Evolutionary conservation across 2,113 vertebrate species (phyloP), one percentile per base, ranked within the genome.

Genomic region (Phoenicopterus ruber): DNA sequence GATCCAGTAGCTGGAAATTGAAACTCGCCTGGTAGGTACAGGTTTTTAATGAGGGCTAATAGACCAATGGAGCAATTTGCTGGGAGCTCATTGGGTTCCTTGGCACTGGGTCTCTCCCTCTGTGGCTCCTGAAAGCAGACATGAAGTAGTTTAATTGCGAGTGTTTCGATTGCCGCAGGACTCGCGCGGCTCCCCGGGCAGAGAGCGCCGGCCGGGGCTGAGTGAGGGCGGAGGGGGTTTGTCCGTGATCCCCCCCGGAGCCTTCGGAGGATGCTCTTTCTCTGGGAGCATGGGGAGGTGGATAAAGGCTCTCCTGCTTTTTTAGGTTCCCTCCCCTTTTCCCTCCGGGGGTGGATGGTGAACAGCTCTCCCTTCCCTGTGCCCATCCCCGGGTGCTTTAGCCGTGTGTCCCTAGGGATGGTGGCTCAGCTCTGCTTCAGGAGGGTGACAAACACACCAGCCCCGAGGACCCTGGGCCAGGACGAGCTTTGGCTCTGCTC

Each of bases 311-410:
- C n/a, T 54, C 22, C 57, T 22, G 46, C 7, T 18, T 28, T 31
- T 29, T 42, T 22, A 16, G 47, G 15, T 28, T 70, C 17, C 9
- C 17, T 40, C 22, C 9, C 12, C 4, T 6, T 49, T 46, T 28
- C 12, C 5, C 13, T 52, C 9, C 0, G 0, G 34, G 36, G 5
- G 17, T 8, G 16, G 44, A 3, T 52, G 55, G 13, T 40, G 69
- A 49, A 3, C 6, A 17, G 44, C 14, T 34, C 19, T 36, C 13
- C 13, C 13, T 16, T 19, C 34, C 9, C 0, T 0, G 6, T 13
- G 25, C 61, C 38, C 0, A 0, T 21, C 34, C 52, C 49, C 0
- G 2, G 26, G 49, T 2, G 17, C 46, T 31, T 65, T 29, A 44
- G 31, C 21, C 1, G 2, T 11, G 7, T 1, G 1, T 74, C 61